These are phyloP conservation scores for Drosophila lacteicornis DNA, from an alignment of 1,140 invertebrate species.

Conservation along the genomic window DNA sequence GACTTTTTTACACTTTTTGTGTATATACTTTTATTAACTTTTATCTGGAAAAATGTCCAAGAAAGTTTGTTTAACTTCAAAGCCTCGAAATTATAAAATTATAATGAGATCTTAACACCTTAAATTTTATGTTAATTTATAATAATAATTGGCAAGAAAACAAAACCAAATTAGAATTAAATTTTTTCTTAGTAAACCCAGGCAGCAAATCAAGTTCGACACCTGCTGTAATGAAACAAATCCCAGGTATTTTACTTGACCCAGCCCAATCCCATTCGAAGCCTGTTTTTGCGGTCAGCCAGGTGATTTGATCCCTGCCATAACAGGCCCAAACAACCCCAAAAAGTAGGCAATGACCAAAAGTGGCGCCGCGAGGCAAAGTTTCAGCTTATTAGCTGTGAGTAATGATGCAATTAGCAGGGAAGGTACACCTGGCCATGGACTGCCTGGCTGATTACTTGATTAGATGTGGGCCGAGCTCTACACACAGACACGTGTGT, in stretches of 20 bases:
- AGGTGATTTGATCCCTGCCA: slow-evolving; percentile 31
- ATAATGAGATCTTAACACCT: not conserved
- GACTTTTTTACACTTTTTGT: not conserved
- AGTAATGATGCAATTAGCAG: slow-evolving; percentile 71
- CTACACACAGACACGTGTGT: slow-evolving; percentile 34
- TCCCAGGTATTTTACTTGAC: slow-evolving; percentile 14
- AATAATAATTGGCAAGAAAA: not conserved
- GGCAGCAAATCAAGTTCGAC: slow-evolving; percentile 1
- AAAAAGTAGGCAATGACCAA: slow-evolving; percentile 32
- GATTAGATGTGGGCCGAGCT: slow-evolving; percentile 22
- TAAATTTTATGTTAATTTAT: not conserved
- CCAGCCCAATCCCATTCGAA: slow-evolving; percentile 2
- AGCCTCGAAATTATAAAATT: not conserved
- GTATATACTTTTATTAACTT: not conserved
- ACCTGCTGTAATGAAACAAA: slow-evolving; percentile 6
- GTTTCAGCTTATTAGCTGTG: slow-evolving; percentile 62
- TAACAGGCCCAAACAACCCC: slow-evolving; percentile 11
- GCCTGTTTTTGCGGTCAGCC: slow-evolving; percentile 15
- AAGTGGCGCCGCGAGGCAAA: slow-evolving; percentile 37
- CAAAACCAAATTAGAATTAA: not conserved
- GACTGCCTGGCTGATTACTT: slow-evolving; percentile 35
- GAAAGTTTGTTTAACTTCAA: too few species aligned
- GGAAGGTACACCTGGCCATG: slow-evolving; percentile 9
- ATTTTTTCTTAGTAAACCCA: not conserved
- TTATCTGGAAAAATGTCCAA: not conserved